These are phyloP conservation scores for Coracias cyanogaster DNA, from an alignment of 2,797 vertebrate genomes.

Conservation along the genomic window DNA sequence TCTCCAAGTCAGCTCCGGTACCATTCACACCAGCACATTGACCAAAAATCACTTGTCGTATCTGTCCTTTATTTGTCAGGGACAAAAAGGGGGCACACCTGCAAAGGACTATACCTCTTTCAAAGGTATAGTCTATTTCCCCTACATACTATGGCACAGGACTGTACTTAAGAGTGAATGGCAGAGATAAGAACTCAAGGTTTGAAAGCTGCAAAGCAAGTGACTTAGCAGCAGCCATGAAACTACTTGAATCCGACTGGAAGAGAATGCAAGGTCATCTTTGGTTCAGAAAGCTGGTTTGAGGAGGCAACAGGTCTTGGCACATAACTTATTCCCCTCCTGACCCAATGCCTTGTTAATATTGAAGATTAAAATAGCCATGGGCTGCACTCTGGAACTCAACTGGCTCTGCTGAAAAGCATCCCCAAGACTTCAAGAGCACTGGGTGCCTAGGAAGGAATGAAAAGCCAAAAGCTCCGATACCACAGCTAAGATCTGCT, in stretches of 20 bases:
- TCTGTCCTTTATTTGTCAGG: background rate
- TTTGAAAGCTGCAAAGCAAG: conserved; percentile 14
- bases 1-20: background rate
- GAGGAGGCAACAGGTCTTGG: conserved; percentile 2
- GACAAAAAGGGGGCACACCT: background rate
- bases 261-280: conserved; percentile 16
- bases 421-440: background rate
- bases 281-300: conserved; percentile 13
- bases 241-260: background rate
- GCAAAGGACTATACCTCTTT: background rate
- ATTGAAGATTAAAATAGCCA: conserved; percentile 22
- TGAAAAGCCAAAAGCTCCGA: background rate
- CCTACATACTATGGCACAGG: background rate
- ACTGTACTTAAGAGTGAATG: background rate
- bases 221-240: background rate
- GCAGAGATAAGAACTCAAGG: background rate
- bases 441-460: background rate
- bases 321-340: background rate
- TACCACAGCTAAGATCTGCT: background rate
- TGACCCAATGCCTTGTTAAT: conserved; percentile 23
- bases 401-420: background rate
- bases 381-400: conserved; percentile 9
- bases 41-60: background rate
- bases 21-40: background rate
- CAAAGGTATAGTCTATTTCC: background rate